Conservation (phyloP, 2,888 invertebrate species). For the Amitus sp. region DNA sequence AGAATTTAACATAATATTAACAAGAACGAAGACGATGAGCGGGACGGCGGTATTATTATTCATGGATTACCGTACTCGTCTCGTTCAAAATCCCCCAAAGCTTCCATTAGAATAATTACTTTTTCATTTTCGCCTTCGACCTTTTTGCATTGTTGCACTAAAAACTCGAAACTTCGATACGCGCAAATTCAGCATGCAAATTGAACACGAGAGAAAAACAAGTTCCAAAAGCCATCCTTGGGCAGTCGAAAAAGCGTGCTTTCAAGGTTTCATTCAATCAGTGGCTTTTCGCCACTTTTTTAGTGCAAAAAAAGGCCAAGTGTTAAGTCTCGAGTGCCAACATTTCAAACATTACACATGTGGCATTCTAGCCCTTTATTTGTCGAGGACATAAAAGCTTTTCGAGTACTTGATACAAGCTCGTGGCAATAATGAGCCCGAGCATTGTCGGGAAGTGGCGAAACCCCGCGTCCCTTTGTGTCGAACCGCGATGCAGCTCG, state of each 20-base stretch:
- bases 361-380: slow-evolving; percentile 50
- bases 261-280: no score
- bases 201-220: no score
- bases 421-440: slow-evolving; percentile 49
- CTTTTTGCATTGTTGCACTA: slow-evolving; percentile 22
- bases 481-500: background rate
- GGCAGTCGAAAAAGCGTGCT: no score
- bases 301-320: background rate
- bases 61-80: slow-evolving; percentile 65
- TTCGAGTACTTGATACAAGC: slow-evolving; percentile 58
- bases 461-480: background rate
- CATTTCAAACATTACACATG: background rate
- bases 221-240: no score
- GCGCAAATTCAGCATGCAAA: background rate
- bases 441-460: slow-evolving; percentile 48
- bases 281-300: no score
- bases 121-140: slow-evolving; percentile 62
- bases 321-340: background rate
- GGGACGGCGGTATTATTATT: slow-evolving; percentile 54
- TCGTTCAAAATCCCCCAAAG: slow-evolving; percentile 60
- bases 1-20: slow-evolving; percentile 62
- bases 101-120: slow-evolving; percentile 65
- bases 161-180: background rate
- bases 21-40: slow-evolving; percentile 42
- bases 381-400: slow-evolving; percentile 61